These are phyloP conservation scores for Heliocidaris erythrogramma DNA, from an alignment of 35 echinoderm and acorn worm genomes.

Conservation along the genomic window DNA sequence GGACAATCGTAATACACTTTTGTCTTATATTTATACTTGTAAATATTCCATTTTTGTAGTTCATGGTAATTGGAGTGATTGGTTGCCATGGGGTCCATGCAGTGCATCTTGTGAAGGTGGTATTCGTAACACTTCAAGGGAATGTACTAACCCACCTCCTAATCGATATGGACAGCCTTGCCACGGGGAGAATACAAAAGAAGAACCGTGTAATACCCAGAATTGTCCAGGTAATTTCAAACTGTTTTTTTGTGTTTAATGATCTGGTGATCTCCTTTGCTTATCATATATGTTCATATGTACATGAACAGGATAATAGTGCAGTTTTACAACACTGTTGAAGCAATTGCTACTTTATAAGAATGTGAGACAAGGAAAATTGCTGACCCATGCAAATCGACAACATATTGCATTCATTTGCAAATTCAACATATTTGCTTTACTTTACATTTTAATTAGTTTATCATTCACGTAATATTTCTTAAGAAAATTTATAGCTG, in stretches of 20 bases:
- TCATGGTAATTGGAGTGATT: conserved; percentile 65
- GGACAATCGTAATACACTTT: background rate
- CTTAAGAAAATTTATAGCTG: background rate
- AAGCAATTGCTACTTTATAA: too few relatives aligned
- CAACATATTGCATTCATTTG: too few relatives aligned
- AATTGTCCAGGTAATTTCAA: conserved; percentile 61
- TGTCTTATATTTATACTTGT: background rate
- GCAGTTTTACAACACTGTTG: too few relatives aligned
- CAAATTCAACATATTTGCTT: too few relatives aligned
- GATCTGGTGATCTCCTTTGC: too few relatives aligned
- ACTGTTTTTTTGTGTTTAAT: too few relatives aligned
- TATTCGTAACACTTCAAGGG: conserved; percentile 8
- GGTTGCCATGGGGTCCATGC: conserved; percentile 67
- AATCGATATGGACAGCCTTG: conserved; percentile 50
- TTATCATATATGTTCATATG: too few relatives aligned
- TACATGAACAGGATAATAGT: too few relatives aligned
- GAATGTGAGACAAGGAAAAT: too few relatives aligned
- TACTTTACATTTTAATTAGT: too few relatives aligned
- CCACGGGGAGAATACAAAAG: conserved; percentile 15
- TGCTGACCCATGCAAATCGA: too few relatives aligned
- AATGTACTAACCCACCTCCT: conserved; percentile 64
- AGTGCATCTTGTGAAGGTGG: conserved; percentile 56
- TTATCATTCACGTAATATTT: too few relatives aligned
- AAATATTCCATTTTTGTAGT: conserved; percentile 12
- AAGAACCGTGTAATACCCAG: conserved; percentile 56